These are phyloP conservation scores for Amphimedon queenslandica DNA, from an alignment of 37 sponge, comb jelly and placozoan genomes.

Conservation along the genomic window DNA sequence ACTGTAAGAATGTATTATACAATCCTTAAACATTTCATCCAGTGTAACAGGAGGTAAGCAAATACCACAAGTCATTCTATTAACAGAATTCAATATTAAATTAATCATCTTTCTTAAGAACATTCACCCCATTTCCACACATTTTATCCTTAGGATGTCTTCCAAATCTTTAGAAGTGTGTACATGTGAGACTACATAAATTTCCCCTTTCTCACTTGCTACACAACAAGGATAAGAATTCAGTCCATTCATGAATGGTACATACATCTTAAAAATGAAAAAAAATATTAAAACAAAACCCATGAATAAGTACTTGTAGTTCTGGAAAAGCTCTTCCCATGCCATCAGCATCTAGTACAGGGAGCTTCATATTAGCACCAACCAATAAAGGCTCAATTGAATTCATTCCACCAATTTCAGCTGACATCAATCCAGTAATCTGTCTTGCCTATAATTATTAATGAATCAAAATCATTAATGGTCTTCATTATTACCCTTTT, in stretches of 20 bases:
- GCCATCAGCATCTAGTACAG: constrained; percentile 84
- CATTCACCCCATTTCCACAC: constrained; percentile 74
- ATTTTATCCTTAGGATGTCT: constrained; percentile 54
- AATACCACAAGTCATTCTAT: constrained; percentile 59
- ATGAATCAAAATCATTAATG: no score
- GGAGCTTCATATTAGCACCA: constrained; percentile 55
- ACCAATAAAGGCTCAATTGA: constrained; percentile 69
- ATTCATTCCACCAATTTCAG: constrained; percentile 78
- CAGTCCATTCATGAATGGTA: constrained; percentile 63
- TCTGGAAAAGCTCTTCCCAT: constrained; percentile 92
- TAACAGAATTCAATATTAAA: not conserved
- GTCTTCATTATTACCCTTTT: no score
- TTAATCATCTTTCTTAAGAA: not conserved
- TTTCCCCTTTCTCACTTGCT: constrained; percentile 61
- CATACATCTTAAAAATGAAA: constrained; percentile 59
- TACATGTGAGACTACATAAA: constrained; percentile 24
- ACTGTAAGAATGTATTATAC: constrained; percentile 51
- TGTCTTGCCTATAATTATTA: constrained; percentile 20
- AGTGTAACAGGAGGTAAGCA: constrained; percentile 28
- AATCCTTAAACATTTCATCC: constrained; percentile 36
- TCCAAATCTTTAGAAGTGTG: constrained; percentile 43
- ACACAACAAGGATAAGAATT: constrained; percentile 43
- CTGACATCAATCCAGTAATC: constrained; percentile 47
- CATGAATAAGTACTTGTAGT: constrained; percentile 29
- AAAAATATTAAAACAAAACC: not conserved